Evolutionary conservation across 2,888 invertebrate genomes (phyloP).

Genomic region (Drosophila imparisetae): DNA sequence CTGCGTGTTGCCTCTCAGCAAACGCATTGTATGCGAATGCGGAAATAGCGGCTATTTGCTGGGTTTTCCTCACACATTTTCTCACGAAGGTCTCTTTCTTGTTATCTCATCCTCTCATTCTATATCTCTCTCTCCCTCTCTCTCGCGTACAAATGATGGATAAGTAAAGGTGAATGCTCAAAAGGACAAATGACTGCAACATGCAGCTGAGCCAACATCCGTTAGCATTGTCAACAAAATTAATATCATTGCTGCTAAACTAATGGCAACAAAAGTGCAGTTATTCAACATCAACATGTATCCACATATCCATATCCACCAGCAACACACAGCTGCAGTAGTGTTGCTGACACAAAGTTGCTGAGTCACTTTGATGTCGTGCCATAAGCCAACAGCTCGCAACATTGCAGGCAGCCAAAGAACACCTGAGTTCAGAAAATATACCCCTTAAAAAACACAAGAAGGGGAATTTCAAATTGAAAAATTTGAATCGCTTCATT

Average conservation of each 20-base stretch:
- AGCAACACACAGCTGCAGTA: conserved; percentile 36
- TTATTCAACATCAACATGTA: conserved; percentile 42
- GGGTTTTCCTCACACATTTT: conserved; percentile 53
- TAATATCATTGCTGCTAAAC: conserved; percentile 56
- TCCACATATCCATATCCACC: background rate
- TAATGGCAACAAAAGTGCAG: conserved; percentile 72
- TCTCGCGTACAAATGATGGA: conserved; percentile 8
- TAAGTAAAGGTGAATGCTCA: conserved; percentile 42
- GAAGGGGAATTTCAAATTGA: background rate
- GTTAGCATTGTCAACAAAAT: conserved; percentile 68
- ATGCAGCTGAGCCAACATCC: conserved; percentile 74
- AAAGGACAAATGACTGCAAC: conserved; percentile 65
- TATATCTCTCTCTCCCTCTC: background rate
- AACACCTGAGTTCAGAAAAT: conserved; percentile 17
- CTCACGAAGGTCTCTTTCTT: conserved; percentile 53
- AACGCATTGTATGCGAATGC: conserved; percentile 8
- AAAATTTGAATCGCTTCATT: too few relatives aligned
- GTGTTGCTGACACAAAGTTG: conserved; percentile 62
- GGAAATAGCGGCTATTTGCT: conserved; percentile 13
- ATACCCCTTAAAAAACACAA: background rate
- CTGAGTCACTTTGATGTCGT: conserved; percentile 56
- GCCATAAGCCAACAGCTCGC: conserved; percentile 34
- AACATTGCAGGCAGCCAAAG: conserved; percentile 10
- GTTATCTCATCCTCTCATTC: background rate
- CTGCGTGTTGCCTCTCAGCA: conserved; percentile 9